Base-by-base conservation (phyloP, 2,888 invertebrate species). In the Eupithecia pulchellata region DNA sequence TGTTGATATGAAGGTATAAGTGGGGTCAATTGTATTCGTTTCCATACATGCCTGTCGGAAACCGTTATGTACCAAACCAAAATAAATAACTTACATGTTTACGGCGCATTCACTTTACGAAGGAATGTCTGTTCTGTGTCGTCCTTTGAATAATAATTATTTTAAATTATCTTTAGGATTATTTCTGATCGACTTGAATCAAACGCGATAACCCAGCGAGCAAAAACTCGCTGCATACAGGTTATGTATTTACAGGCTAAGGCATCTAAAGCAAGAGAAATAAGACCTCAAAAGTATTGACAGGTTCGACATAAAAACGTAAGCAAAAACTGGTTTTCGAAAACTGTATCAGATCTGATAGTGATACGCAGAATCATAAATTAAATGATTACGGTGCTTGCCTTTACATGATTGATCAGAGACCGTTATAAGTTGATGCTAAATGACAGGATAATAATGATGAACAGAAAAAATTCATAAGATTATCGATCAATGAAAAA, bases 11-110 rank as follows among this genome's bases (percentile, higher is more conserved):
- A n/a, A n/a, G 58, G 78, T 77, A 77, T 79, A 82, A 76, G 80
- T 79, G 78, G 81, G 85, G 85, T 85, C 86, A 84, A 82, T 84
- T 83, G 86, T 84, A 85, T 81, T 81, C 80, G 81, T 83, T 82
- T 82, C 79, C 81, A 85, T 82, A 85, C 69, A 60, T 82, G 85
- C 68, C 67, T 64, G 39, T 84, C 81, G 79, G 77, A 78, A 83
- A 87, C 91, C 89, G 91, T 91, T 91, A 91, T 84, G 79, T 85
- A 85, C 83, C 82, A 80, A 87, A 85, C 86, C 85, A 82, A 89
- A 90, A 89, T 85, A 88, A 88, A 87, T 86, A 86, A 84, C 85
- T 82, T 86, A 86, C 86, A 86, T 82, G 84, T 87, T 87, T 82
- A 85, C 81, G 81, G 78, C 78, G 78, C 77, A 72, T 79, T 80